Conservation (phyloP, 2,888 invertebrate species). For the Cephus nigrinus region DNA sequence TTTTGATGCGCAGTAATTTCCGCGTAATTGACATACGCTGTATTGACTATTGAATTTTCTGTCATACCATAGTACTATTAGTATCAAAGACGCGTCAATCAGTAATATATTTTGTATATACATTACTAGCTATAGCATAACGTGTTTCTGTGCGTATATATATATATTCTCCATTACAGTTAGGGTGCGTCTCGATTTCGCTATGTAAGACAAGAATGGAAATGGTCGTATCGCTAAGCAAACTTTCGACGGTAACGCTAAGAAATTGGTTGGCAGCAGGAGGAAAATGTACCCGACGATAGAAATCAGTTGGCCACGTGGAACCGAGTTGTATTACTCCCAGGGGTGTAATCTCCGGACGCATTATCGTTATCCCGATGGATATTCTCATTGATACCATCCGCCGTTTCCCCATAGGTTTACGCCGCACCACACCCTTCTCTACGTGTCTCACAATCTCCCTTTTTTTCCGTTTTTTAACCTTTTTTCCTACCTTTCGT, state of each 20-base stretch:
- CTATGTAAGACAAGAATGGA: not conserved
- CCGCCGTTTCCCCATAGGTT: not conserved
- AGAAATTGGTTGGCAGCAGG: not conserved
- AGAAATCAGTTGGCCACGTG: conserved; percentile 49
- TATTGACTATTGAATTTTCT: not conserved
- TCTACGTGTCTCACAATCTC: not conserved
- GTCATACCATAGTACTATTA: not conserved
- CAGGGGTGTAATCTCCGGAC: conserved; percentile 34
- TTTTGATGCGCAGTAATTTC: not conserved
- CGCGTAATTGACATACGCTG: not conserved
- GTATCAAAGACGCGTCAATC: not conserved
- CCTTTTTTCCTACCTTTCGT: not conserved
- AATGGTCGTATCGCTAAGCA: not conserved
- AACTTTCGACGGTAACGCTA: not conserved
- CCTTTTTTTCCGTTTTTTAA: not conserved
- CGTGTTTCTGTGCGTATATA: not conserved
- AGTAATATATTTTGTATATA: not conserved
- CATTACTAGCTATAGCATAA: not conserved
- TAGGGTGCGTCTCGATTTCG: not conserved
- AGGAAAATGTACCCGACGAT: conserved; percentile 21
- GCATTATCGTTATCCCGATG: conserved; percentile 42
- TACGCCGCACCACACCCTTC: not conserved
- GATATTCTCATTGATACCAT: conserved; percentile 39
- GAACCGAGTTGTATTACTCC: conserved; percentile 32
- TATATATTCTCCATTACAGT: not conserved